Conservation (phyloP, 2,113 vertebrate species). For the Trochalopteron elliotii region DNA sequence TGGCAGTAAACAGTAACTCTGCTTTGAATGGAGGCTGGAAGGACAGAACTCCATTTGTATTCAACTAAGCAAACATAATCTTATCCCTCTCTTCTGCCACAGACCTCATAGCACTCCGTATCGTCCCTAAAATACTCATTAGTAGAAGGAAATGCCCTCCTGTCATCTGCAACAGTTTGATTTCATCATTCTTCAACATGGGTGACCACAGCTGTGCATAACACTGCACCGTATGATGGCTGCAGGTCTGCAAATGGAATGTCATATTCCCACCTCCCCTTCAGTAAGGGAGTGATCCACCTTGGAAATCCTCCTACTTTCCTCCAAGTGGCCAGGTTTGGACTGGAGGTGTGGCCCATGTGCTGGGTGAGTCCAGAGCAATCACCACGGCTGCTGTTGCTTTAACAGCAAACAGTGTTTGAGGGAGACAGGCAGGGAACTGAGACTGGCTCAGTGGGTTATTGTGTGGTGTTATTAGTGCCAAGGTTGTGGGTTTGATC, state of each 20-base stretch:
- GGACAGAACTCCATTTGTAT: neutral
- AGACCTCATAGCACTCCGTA: neutral
- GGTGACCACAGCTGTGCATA: neutral
- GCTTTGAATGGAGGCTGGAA: neutral
- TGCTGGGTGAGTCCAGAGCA: fast-evolving
- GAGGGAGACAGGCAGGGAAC: neutral
- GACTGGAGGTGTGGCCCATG: neutral
- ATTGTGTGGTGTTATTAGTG: neutral
- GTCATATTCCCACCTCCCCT: neutral
- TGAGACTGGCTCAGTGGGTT: neutral
- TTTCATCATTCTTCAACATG: fast-evolving
- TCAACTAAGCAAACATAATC: neutral
- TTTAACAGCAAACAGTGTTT: neutral
- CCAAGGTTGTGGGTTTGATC: neutral
- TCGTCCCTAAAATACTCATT: neutral
- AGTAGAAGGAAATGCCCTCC: neutral
- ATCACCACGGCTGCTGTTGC: neutral
- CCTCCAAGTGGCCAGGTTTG: neutral
- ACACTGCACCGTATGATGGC: neutral
- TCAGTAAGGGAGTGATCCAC: neutral
- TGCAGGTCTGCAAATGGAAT: neutral
- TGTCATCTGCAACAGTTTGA: neutral
- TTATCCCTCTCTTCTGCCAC: neutral
- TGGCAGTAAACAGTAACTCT: neutral
- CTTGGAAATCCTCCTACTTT: neutral